Percentiles rank a stretch among this genome's conserved stretches.
These are phyloP conservation scores for Leptopterna dolabrata DNA, from an alignment of 2,888 invertebrate genomes.

Conservation along the genomic window DNA sequence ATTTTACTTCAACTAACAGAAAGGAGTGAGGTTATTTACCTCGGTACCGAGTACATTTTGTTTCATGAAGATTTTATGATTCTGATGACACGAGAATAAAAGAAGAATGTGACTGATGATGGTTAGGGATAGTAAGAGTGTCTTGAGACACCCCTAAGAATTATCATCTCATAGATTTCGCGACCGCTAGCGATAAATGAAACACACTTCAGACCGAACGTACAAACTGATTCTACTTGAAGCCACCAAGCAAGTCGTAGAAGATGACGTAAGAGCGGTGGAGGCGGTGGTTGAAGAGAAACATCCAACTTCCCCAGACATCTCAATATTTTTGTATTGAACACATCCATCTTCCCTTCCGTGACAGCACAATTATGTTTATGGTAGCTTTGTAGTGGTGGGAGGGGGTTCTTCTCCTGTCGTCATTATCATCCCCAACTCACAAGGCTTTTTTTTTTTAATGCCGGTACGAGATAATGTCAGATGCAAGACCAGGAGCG, in stretches of 20 bases:
- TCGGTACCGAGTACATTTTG: too few relatives aligned
- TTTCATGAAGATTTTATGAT: too few relatives aligned
- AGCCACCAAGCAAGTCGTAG: too few relatives aligned
- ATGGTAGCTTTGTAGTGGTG: background rate
- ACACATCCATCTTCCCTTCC: conserved; percentile 29
- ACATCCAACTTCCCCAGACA: background rate
- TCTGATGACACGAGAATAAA: too few relatives aligned
- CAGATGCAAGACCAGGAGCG: background rate
- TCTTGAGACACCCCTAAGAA: too few relatives aligned
- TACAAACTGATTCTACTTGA: background rate
- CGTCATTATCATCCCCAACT: background rate
- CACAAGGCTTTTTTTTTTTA: background rate
- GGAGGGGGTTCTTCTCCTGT: background rate
- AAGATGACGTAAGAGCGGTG: background rate
- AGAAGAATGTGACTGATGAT: too few relatives aligned
- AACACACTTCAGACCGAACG: background rate
- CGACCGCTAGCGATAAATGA: too few relatives aligned
- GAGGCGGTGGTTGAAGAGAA: background rate
- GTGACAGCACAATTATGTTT: conserved; percentile 47
- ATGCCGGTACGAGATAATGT: background rate
- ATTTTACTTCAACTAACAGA: too few relatives aligned
- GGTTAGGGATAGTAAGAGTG: too few relatives aligned
- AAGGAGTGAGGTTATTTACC: too few relatives aligned
- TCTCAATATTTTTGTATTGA: conserved; percentile 40
- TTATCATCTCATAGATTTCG: too few relatives aligned